These are phyloP conservation scores for Microctonus aethiopoides DNA, from an alignment of 2,888 invertebrate species.

Conservation along the genomic window DNA sequence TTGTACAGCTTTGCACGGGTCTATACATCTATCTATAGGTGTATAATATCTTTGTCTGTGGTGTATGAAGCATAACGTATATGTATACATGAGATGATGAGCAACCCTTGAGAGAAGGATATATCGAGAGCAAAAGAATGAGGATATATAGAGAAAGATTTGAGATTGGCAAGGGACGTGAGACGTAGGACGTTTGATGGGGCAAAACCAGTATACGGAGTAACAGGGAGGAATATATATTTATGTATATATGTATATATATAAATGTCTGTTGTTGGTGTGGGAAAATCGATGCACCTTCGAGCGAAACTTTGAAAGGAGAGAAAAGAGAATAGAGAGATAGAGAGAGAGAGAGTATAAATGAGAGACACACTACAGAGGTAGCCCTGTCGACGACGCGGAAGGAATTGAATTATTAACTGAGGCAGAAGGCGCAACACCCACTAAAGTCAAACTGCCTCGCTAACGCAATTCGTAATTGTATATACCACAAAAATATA, in stretches of 20 bases:
- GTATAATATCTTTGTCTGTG: constrained; percentile 61
- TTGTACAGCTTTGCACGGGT: constrained; percentile 20
- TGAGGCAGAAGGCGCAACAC: constrained; percentile 64
- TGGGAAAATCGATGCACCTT: constrained; percentile 66
- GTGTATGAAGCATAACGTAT: constrained; percentile 41
- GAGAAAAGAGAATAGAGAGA: no score
- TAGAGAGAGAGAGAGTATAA: no score
- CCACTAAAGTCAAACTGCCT: constrained; percentile 44
- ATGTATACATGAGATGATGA: constrained; percentile 24
- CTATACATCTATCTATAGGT: constrained; percentile 52
- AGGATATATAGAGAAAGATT: constrained; percentile 19
- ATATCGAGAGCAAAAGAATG: constrained; percentile 10
- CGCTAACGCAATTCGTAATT: constrained; percentile 42
- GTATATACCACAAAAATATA: constrained; percentile 38
- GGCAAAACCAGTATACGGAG: background rate
- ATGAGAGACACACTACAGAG: constrained; percentile 29
- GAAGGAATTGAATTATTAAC: constrained; percentile 67
- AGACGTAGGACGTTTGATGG: constrained; percentile 1
- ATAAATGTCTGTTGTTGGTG: no score
- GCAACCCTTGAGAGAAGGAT: constrained; percentile 14
- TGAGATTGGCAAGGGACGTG: background rate
- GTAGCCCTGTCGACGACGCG: constrained; percentile 45
- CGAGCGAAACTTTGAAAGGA: constrained; percentile 48
- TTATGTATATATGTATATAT: no score
- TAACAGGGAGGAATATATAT: constrained; percentile 2